Percentiles rank a stretch among this genome's conserved stretches.
Conservation (phyloP, 1,140 invertebrate genomes). For the Ruditapes philippinarum region DNA sequence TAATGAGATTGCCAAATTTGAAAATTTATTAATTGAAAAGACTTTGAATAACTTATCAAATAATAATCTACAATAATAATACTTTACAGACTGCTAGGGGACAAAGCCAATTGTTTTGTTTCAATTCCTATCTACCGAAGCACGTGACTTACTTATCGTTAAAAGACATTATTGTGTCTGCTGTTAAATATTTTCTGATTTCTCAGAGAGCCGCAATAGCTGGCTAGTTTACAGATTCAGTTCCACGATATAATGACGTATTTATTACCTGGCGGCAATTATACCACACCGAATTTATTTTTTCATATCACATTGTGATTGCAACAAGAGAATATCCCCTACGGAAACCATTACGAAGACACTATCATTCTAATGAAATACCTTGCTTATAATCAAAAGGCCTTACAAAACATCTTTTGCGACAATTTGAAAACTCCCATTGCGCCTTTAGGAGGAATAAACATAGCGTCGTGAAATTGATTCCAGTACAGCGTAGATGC, state of each 20-base stretch:
- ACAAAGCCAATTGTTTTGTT: too few relatives aligned
- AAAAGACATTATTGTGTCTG: too few relatives aligned
- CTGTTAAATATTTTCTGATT: background rate
- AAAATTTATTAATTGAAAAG: too few relatives aligned
- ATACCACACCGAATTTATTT: background rate
- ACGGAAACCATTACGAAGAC: conserved; percentile 13
- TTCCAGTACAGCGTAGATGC: background rate
- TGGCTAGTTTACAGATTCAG: background rate
- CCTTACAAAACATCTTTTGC: background rate
- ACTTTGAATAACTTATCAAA: too few relatives aligned
- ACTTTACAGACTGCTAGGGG: too few relatives aligned
- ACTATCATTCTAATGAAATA: conserved; percentile 42
- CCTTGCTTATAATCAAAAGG: conserved; percentile 10
- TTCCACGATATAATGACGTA: background rate
- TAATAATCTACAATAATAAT: too few relatives aligned
- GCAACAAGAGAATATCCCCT: background rate
- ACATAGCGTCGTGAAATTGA: conserved; percentile 8
- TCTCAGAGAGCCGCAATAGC: background rate
- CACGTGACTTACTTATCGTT: too few relatives aligned
- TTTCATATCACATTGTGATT: background rate
- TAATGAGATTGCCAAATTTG: too few relatives aligned
- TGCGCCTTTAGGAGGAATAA: background rate
- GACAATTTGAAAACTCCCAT: conserved; percentile 1
- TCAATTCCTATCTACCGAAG: too few relatives aligned
- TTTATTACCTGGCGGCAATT: background rate